These are phyloP conservation scores for Streptopelia turtur DNA, from an alignment of 2,797 vertebrate genomes.

Conservation along the genomic window DNA sequence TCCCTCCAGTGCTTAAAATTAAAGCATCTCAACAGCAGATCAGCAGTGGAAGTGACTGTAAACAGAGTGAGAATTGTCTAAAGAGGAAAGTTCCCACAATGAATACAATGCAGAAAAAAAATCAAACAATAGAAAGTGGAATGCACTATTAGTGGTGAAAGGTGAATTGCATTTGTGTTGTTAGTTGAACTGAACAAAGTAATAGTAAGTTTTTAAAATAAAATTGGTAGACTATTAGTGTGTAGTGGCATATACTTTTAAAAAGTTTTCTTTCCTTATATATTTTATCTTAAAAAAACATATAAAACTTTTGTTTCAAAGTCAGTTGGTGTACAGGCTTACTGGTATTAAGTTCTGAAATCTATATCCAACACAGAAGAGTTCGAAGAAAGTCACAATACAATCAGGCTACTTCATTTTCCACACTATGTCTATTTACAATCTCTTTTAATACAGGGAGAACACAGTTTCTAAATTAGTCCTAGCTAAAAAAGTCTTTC, in stretches of 20 bases:
- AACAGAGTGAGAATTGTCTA: neutral
- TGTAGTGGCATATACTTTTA: neutral
- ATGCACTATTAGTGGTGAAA: neutral
- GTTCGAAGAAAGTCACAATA: neutral
- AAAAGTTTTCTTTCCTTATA: neutral
- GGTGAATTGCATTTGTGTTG: neutral
- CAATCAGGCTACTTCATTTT: neutral
- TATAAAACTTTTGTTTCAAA: neutral
- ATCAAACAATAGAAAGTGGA: neutral
- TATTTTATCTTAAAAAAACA: neutral
- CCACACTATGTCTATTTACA: conserved; percentile 1
- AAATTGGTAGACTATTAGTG: neutral
- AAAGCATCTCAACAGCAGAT: neutral
- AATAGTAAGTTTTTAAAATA: neutral
- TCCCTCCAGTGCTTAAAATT: neutral
- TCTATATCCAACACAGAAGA: neutral
- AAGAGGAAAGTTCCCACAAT: neutral
- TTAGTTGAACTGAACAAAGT: neutral
- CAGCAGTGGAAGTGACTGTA: neutral
- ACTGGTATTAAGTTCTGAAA: neutral
- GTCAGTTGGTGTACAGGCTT: neutral
- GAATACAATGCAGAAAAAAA: neutral
- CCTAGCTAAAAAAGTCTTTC: conserved; percentile 29
- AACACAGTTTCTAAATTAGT: conserved; percentile 39
- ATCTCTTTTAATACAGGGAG: neutral